Evolutionary conservation across 2,888 invertebrate species (phyloP).

Genomic region (Pteria penguin): DNA sequence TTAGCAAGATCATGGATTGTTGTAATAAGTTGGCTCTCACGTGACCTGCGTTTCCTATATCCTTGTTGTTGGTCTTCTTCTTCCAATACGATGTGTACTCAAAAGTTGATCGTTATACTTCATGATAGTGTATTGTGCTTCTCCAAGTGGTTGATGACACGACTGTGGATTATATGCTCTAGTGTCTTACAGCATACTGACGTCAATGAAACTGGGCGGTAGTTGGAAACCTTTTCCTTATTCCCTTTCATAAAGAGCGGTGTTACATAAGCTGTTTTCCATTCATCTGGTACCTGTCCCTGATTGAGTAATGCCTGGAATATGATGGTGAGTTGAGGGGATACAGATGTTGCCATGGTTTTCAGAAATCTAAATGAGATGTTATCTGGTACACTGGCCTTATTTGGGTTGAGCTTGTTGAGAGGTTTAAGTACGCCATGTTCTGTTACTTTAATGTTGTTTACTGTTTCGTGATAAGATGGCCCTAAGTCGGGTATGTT

Average conservation of each 20-base stretch:
- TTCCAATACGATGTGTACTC: no score
- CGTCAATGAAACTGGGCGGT: no score
- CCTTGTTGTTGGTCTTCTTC: no score
- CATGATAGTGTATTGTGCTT: no score
- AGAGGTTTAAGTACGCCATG: background rate
- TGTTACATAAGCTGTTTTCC: constrained; percentile 7
- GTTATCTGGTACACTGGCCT: constrained; percentile 3
- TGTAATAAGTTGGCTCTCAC: constrained; percentile 4
- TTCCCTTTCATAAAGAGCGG: constrained; percentile 11
- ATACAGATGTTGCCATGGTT: background rate
- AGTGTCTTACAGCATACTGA: background rate
- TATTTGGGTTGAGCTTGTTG: no score
- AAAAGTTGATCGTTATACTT: no score
- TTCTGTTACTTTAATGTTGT: background rate
- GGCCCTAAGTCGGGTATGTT: background rate
- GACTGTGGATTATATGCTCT: constrained; percentile 8
- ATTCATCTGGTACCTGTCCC: background rate
- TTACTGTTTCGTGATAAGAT: background rate
- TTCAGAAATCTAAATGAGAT: background rate
- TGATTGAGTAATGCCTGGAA: constrained; percentile 1
- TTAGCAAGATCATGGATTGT: no score
- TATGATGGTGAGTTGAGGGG: no score
- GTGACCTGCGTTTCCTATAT: constrained; percentile 5
- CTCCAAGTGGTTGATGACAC: constrained; percentile 1
- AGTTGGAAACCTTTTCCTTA: background rate